phyloP scores from a whole-genome alignment of 2,888 invertebrate species.

The Cephus pulcher region DNA sequence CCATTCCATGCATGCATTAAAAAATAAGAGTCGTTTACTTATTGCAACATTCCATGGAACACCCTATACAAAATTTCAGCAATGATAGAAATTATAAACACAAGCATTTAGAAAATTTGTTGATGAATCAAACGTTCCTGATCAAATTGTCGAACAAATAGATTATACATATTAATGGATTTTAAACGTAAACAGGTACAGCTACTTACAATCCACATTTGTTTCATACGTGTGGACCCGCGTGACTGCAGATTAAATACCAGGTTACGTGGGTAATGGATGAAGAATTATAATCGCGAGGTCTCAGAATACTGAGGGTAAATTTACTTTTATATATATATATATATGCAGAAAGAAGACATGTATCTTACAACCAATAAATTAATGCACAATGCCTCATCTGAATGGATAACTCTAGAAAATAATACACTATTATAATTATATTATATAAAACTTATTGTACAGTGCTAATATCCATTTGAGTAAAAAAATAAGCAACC shows the following conservation, averaged over 20 bases:
- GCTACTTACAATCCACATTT: too few species aligned
- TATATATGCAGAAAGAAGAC: constrained; percentile 64
- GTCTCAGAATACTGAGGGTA: background rate
- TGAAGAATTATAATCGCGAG: background rate
- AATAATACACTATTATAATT: constrained; percentile 19
- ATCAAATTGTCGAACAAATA: background rate
- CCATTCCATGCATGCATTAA: too few species aligned
- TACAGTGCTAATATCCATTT: constrained; percentile 24
- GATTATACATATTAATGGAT: background rate
- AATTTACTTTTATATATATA: background rate
- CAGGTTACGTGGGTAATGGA: background rate
- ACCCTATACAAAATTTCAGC: background rate
- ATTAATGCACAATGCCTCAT: constrained; percentile 55
- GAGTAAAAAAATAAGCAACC: constrained; percentile 51
- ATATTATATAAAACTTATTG: constrained; percentile 12
- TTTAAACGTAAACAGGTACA: background rate
- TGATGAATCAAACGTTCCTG: background rate
- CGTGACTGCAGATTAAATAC: too few species aligned
- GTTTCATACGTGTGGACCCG: too few species aligned
- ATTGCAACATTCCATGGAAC: too few species aligned
- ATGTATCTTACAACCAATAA: constrained; percentile 63
- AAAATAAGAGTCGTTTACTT: too few species aligned
- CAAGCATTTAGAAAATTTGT: too few species aligned
- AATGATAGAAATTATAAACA: background rate
- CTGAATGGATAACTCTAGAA: constrained; percentile 34